Evolutionary conservation across 2,797 vertebrate species (phyloP).

Genomic region (Tolypeutes matacus): DNA sequence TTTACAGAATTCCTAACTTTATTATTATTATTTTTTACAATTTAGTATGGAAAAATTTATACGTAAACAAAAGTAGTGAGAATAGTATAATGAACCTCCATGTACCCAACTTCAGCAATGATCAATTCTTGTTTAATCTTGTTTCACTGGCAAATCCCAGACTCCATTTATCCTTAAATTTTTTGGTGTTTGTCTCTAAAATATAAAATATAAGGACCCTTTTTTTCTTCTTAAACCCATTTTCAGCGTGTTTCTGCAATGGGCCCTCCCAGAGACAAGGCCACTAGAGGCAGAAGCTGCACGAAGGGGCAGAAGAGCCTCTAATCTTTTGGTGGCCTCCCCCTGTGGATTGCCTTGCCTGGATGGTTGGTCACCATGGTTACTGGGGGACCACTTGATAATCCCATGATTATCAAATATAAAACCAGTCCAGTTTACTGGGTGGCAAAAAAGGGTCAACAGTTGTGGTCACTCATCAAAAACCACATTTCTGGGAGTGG

Average conservation of each 20-base stretch:
- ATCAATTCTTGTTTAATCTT: not conserved
- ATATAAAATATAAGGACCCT: too few relatives aligned
- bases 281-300: not conserved
- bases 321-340: not conserved
- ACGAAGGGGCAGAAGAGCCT: not conserved
- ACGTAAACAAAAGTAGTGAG: not conserved
- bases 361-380: not conserved
- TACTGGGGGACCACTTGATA: not conserved
- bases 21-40: not conserved
- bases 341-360: not conserved
- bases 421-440: not conserved
- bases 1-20: not conserved
- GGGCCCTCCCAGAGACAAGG: not conserved
- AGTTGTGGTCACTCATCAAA: not conserved
- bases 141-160: not conserved
- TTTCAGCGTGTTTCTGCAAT: not conserved
- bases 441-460: not conserved
- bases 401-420: not conserved
- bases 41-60: not conserved
- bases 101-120: not conserved
- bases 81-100: not conserved
- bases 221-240: not conserved
- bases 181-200: constrained; percentile 17
- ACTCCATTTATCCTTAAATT: not conserved
- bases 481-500: not conserved